A percentile compares a stretch with the other conserved stretches of the same genome.
Evolutionary conservation across 2,888 invertebrate species (phyloP).

Genomic region (Monochamus alternatus): DNA sequence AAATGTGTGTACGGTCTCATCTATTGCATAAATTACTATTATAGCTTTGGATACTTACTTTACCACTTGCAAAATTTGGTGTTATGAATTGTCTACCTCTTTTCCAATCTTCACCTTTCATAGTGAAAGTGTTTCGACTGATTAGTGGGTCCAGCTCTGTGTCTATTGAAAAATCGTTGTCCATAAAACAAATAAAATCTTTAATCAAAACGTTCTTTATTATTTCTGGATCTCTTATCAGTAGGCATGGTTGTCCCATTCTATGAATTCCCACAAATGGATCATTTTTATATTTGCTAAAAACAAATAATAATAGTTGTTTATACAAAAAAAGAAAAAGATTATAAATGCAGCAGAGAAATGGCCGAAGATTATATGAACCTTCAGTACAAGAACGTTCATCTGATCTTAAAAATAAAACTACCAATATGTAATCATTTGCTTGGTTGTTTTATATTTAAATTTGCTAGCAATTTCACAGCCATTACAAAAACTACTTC

Average conservation of each 20-base stretch:
- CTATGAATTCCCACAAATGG: slow-evolving; percentile 67
- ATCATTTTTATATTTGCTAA: slow-evolving; percentile 62
- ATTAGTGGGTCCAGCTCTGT: slow-evolving; percentile 70
- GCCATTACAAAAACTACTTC: too few species aligned
- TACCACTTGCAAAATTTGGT: slow-evolving; percentile 71
- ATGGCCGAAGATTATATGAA: too few species aligned
- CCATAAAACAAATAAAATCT: slow-evolving; percentile 66
- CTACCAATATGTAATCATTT: too few species aligned
- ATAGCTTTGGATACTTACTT: slow-evolving; percentile 59
- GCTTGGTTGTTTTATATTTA: too few species aligned
- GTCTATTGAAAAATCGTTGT: slow-evolving; percentile 66
- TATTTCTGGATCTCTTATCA: slow-evolving; percentile 66
- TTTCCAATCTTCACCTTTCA: slow-evolving; percentile 72
- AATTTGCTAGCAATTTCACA: too few species aligned
- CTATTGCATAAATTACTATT: too few species aligned
- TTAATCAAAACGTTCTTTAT: slow-evolving; percentile 64
- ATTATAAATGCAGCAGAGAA: too few species aligned
- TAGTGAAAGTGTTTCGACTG: slow-evolving; percentile 71
- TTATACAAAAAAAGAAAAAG: too few species aligned
- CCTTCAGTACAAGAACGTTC: too few species aligned
- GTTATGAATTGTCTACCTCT: slow-evolving; percentile 71
- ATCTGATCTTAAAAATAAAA: too few species aligned
- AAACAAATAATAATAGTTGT: slow-evolving; percentile 36
- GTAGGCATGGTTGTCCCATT: slow-evolving; percentile 59
- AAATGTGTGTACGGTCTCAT: too few species aligned